Percentiles rank a stretch among this genome's conserved stretches.
Evolutionary conservation across 2,888 invertebrate genomes (phyloP).

Genomic region (Eueremaeus valkanovi): DNA sequence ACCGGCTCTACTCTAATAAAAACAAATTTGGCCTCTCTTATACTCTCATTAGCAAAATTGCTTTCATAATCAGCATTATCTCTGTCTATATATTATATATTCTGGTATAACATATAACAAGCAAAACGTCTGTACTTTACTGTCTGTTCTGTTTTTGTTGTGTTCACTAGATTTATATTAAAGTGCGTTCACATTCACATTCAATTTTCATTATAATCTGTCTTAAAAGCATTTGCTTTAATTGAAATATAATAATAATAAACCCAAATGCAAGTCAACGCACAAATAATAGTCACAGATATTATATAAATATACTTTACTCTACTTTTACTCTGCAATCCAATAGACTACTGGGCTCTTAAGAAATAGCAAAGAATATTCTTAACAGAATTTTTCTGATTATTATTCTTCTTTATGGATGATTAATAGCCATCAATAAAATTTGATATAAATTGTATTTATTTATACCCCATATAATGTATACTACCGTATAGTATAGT

Average conservation of each 20-base stretch:
- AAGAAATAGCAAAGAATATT: too few species aligned
- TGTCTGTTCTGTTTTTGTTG: not conserved
- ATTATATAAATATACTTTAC: too few species aligned
- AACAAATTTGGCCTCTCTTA: conserved; percentile 11
- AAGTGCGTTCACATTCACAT: not conserved
- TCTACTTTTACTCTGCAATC: too few species aligned
- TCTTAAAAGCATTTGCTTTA: conserved; percentile 29
- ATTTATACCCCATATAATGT: not conserved
- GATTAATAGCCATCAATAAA: conserved; percentile 17
- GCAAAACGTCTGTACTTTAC: not conserved
- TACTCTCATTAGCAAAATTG: conserved; percentile 17
- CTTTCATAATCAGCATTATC: conserved; percentile 23
- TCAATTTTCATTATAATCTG: not conserved
- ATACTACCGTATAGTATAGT: too few species aligned
- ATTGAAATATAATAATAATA: conserved; percentile 21
- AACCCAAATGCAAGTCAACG: not conserved
- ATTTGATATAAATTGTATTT: not conserved
- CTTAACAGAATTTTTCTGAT: not conserved
- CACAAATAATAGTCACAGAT: too few species aligned
- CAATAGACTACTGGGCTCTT: too few species aligned
- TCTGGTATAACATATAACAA: too few species aligned
- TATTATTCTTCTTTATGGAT: not conserved
- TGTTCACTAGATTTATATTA: not conserved
- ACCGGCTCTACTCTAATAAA: not conserved
- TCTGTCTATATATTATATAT: not conserved